Evolutionary conservation across 2,888 invertebrate species (phyloP).

Genomic region (Salticus scenicus): DNA sequence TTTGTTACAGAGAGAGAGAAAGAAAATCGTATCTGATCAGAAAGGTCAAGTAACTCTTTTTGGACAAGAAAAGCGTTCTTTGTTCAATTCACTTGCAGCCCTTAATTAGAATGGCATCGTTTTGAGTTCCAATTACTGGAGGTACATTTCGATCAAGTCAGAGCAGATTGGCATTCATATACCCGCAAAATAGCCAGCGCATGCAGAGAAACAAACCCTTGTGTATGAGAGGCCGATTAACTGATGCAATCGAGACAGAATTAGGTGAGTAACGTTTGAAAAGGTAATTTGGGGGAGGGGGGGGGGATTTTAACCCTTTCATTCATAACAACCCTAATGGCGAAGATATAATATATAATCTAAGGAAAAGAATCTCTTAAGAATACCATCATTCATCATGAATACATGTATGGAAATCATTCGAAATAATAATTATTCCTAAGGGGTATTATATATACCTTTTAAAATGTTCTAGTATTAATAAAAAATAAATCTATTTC

Average conservation of each 20-base stretch:
- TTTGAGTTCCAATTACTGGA: conserved; percentile 1
- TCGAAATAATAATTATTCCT: too few species aligned
- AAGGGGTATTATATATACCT: too few species aligned
- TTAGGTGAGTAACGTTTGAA: neutral
- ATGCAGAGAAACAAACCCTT: neutral
- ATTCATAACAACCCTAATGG: neutral
- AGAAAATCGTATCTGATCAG: neutral
- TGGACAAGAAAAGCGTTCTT: conserved; percentile 14
- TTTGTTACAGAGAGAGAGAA: conserved; percentile 1
- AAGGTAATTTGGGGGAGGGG: neutral
- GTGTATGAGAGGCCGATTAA: neutral
- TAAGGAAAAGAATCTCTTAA: neutral
- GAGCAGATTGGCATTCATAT: neutral
- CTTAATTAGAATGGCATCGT: conserved; percentile 49
- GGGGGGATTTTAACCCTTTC: too few species aligned
- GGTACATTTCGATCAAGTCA: neutral
- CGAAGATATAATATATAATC: too few species aligned
- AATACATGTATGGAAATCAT: too few species aligned
- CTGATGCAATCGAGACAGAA: neutral
- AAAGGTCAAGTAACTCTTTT: conserved; percentile 42
- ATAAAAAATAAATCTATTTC: too few species aligned
- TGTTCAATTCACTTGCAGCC: conserved; percentile 20
- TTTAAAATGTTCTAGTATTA: too few species aligned
- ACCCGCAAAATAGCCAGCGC: conserved; percentile 1
- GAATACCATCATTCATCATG: too few species aligned